A percentile compares a stretch with the other conserved stretches of the same genome.
These are phyloP conservation scores for Elmis aenea DNA, from an alignment of 2,888 invertebrate species.

Conservation along the genomic window DNA sequence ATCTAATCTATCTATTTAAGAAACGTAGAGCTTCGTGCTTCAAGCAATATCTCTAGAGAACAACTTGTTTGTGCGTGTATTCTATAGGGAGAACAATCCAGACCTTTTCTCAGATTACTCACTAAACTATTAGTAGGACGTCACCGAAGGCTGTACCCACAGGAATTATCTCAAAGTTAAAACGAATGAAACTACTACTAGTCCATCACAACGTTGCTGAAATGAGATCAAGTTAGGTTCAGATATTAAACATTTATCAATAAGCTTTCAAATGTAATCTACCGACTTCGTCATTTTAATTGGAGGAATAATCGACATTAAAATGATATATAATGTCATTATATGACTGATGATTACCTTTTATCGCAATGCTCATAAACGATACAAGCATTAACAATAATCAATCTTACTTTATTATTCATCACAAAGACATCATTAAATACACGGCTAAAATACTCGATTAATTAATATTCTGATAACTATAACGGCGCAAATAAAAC, in stretches of 20 bases:
- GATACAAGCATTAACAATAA: slow-evolving; percentile 18
- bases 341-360: slow-evolving; percentile 11
- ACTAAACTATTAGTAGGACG: slow-evolving; percentile 12
- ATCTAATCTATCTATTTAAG: no score
- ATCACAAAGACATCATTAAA: slow-evolving; percentile 25
- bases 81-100: slow-evolving; percentile 9
- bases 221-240: not conserved
- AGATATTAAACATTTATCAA: not conserved
- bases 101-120: slow-evolving; percentile 10
- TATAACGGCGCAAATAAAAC: no score
- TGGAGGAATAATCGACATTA: slow-evolving; percentile 1
- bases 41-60: no score
- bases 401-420: slow-evolving; percentile 33
- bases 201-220: not conserved
- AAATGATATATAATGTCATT: slow-evolving; percentile 1
- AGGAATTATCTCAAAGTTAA: slow-evolving; percentile 4
- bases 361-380: slow-evolving; percentile 12
- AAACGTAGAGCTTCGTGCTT: no score
- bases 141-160: slow-evolving; percentile 3
- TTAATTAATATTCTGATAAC: no score
- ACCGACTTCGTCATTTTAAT: not conserved
- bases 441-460: no score
- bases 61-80: slow-evolving; percentile 4
- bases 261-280: not conserved
- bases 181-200: not conserved